Base-by-base conservation (phyloP, 2,888 invertebrate species). In the Emmelina monodactyla region DNA sequence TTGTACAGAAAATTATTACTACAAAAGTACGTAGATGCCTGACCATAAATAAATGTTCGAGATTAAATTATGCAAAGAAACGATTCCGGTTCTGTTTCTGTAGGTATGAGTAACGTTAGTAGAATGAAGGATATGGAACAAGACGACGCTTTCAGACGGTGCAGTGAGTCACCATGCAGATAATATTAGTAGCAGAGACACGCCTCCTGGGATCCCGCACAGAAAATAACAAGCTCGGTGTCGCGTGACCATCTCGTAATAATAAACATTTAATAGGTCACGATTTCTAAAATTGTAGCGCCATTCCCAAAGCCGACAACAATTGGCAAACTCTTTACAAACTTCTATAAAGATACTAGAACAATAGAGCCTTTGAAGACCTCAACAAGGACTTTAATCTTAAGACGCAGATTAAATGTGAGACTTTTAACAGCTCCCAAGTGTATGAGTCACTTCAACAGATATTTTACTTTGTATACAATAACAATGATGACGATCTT, bases 151-250 rank as follows among this genome's bases (percentile, higher is more conserved):
- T 69, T 67, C 72, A 76, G 76, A 75, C 78, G 60, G 53, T 53
- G 52, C 56, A 53, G 59, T 78, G 78, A 78, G 52, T 78, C 78
- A 76, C 57, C 52, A 47, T 62, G 52, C 58, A 62, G 56, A 51
- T 47, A 59, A 55, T 76, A 76, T 73, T 69, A 69, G 75, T 73
- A 76, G 58, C 68, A 65, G 69, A 71, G 76, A 75, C 78, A 76
- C 76, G 75, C 78, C 78, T 78, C 69, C 71, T 69, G 70, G 65
- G 69, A 61, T 62, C 62, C 58, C 62, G 54, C 58, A 57, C 71
- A 55, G 64, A 78, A 78, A 78, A 76, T 76, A 71, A 62, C 47
- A 54, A 51, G 45, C 50, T 51, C 55, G 54, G 67, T 67, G 69
- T 75, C 73, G 71, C 72, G 68, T 71, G 71, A 70, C 70, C 71